Base-by-base conservation (phyloP, 2,113 vertebrate species). In the Pipa parva region DNA sequence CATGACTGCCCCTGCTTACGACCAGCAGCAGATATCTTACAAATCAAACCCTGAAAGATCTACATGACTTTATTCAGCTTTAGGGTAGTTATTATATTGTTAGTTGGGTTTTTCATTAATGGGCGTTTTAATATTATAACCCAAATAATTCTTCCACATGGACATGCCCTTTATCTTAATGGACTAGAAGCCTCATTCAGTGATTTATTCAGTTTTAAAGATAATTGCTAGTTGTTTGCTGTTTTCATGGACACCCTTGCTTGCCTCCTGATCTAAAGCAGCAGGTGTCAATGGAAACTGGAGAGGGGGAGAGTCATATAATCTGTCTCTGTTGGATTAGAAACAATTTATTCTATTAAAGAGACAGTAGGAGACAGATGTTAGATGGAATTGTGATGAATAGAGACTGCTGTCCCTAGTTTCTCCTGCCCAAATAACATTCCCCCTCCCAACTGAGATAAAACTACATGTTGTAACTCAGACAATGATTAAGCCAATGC, bases 401-500 rank as follows among this genome's bases (percentile, higher is more conserved):
- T 59, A 68, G 78, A 56, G 60, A 63, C 59, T 63, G 73, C 72
- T 59, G 48, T 52, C 58, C 68, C 21, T 17, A 9, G 33, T 68
- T 73, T 67, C 75, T 63, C 73, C 71, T 73, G 73, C 21, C 29
- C 25, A 10, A 17, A 12, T 20, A 39, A 67, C 71, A 75, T 72
- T 63, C 71, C n/a, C 72, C 76, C 73, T 24, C 73, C 75, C 70
- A 73, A 74, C 1, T 0, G 58, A 77, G 76, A 74, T 76, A 72
- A 78, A 78, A 76, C 75, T 37, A 65, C 64, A 22, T 72, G 2
- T 0, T 67, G 56, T 59, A 39, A 73, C 74, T 75, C 0, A 0
- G 24, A 51, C 78, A 75, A 64, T 75, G 74, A 80, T 83, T 77
- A 81, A 79, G 78, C 66, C 33, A 36, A 36, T 9, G 33, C 33